Base-by-base conservation (phyloP, 1,140 invertebrate species). In the Conus betulinus region DNA sequence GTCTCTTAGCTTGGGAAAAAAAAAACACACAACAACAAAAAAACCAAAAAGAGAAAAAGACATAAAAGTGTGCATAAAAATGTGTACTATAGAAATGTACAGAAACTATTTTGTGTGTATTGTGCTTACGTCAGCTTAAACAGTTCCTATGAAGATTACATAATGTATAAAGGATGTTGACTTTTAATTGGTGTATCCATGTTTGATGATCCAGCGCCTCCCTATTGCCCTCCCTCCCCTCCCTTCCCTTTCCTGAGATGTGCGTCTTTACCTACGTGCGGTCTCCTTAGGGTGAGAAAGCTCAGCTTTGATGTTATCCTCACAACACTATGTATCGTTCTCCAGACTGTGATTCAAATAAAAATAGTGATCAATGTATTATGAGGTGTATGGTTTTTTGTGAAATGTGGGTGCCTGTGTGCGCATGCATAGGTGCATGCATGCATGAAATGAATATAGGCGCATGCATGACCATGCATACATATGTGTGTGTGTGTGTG, bases 341-440 rank as follows among this genome's bases (percentile, higher is more conserved):
- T 86, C 82, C 82, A 84, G 63, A 25, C 82, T 84, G 82, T 84
- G 82, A 84, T 84, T 84, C 55, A 84, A 84, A 84, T 84, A 63
- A 84, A 84, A 84, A 84, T 84, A n/a, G 82, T 27, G 82, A 84
- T 84, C 23, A 84, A 84, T 63, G 82, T 84, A 67, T 23, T 51
- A 27, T 17, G 10, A 10, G 11, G 23, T 79, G 27, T 79, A 25
- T 79, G 27, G 5, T 27, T 39, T 8, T 79, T 10, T 79, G 78
- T 79, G 78, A 39, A 15, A 6, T 83, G 51, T 83, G 81, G 57
- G 81, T 83, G 81, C 2, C 25, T 79, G 78, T 79, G 78, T 79
- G 78, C 39, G 78, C 27, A 51, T n/a, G 81, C 11, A 23, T 10
- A 23, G 23, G 53, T n/a, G 81, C 11, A n/a, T 63, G 82, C n/a